Percentiles rank a stretch among this genome's conserved stretches.
Evolutionary conservation across 1,140 invertebrate species (phyloP).

Genomic region (Drosophila pruinosa): DNA sequence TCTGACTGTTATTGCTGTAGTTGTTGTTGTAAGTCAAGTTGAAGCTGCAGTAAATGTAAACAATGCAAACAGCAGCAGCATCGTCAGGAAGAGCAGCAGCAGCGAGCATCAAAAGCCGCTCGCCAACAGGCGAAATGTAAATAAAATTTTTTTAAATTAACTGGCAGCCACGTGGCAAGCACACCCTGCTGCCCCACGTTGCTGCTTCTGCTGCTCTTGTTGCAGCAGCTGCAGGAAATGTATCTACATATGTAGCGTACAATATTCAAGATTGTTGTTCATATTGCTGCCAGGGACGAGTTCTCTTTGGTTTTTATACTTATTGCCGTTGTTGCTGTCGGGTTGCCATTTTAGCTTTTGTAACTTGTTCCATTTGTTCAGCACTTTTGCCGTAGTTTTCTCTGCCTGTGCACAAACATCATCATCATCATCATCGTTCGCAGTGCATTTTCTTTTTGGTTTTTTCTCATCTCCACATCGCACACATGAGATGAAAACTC

Average conservation of each 20-base stretch:
- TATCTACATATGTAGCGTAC: conserved; percentile 77
- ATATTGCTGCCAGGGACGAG: conserved; percentile 63
- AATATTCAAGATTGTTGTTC: conserved; percentile 80
- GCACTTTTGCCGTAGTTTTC: conserved; percentile 70
- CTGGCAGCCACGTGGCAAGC: conserved; percentile 64
- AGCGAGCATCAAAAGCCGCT: conserved; percentile 23
- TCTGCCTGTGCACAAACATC: conserved; percentile 12
- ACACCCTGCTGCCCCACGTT: not conserved
- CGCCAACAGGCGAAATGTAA: conserved; percentile 72
- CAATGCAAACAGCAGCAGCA: conserved; percentile 55
- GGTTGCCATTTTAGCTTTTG: conserved; percentile 77
- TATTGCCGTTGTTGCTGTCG: conserved; percentile 31
- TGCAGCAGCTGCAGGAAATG: conserved; percentile 71
- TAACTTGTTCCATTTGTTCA: conserved; percentile 73
- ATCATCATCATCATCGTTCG: conserved; percentile 25
- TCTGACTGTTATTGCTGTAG: conserved; percentile 10
- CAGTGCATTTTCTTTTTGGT: conserved; percentile 44
- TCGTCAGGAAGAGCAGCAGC: conserved; percentile 12
- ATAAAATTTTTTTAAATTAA: conserved; percentile 75
- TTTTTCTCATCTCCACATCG: not conserved
- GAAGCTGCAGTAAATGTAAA: conserved; percentile 76
- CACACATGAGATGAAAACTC: not conserved
- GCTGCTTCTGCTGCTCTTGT: conserved; percentile 12
- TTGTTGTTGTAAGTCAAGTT: conserved; percentile 71
- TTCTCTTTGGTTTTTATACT: conserved; percentile 27